Percentiles rank a stretch among this genome's conserved stretches.
These are phyloP conservation scores for Strigamia maritima DNA, from an alignment of 2,888 invertebrate species.

Conservation along the genomic window DNA sequence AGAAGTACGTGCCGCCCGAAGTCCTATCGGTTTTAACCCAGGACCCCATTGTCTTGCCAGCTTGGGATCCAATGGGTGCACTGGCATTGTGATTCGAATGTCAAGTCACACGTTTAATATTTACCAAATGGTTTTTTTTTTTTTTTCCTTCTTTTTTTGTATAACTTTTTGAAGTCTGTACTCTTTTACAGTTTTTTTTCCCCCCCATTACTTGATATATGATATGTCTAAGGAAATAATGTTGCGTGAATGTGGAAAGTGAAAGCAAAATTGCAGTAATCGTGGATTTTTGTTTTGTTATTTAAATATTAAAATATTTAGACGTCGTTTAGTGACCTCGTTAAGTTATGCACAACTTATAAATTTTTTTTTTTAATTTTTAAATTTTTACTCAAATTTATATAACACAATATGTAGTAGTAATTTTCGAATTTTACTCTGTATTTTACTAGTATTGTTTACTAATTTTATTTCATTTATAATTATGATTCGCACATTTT, in stretches of 20 bases:
- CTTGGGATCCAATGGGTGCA: slow-evolving; percentile 91
- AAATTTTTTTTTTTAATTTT: not conserved
- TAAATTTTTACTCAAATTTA: not conserved
- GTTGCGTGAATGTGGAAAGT: slow-evolving; percentile 46
- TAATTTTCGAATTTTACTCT: not conserved
- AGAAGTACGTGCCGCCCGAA: slow-evolving; percentile 70
- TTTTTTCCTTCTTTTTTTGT: not conserved
- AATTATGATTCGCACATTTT: not conserved
- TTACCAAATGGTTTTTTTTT: not conserved
- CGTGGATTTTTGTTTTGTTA: not conserved
- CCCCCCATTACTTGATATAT: slow-evolving; percentile 35
- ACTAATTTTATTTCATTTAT: not conserved
- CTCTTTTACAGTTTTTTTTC: slow-evolving; percentile 48
- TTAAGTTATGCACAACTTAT: not conserved
- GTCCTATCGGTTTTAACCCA: slow-evolving; percentile 73
- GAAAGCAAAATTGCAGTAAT: not conserved
- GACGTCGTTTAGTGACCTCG: not conserved
- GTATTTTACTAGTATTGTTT: too few relatives aligned
- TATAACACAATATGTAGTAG: not conserved
- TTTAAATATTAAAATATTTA: not conserved
- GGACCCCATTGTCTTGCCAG: slow-evolving; percentile 73
- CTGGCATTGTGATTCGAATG: slow-evolving; percentile 44
- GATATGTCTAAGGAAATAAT: too few relatives aligned
- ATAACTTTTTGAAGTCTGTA: not conserved
- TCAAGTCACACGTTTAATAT: not conserved